These are phyloP conservation scores for Boloria selene DNA, from an alignment of 2,888 invertebrate species.

Conservation along the genomic window DNA sequence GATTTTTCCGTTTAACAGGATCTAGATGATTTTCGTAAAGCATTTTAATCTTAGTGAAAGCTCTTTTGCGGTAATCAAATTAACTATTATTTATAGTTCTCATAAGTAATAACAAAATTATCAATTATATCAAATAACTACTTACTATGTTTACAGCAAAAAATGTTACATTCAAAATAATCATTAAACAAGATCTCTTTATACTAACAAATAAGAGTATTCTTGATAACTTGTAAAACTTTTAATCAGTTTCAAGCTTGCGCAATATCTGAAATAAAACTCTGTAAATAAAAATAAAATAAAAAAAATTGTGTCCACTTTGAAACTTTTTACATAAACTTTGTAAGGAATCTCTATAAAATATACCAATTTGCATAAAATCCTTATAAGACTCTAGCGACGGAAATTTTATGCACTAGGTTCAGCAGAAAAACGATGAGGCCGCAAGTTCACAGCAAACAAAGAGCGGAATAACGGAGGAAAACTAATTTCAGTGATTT, in stretches of 20 bases:
- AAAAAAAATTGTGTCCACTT: conserved; percentile 24
- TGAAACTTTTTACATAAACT: conserved; percentile 28
- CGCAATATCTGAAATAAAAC: conserved; percentile 22
- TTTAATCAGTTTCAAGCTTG: conserved; percentile 19
- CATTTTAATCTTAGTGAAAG: no score
- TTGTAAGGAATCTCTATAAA: conserved; percentile 32
- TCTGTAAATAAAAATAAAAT: conserved; percentile 30
- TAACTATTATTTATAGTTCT: no score
- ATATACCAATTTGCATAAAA: conserved; percentile 32
- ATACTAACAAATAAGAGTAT: conserved; percentile 12
- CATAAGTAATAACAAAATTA: no score
- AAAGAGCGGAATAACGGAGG: conserved; percentile 38
- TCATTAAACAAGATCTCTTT: neutral
- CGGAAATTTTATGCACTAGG: conserved; percentile 22
- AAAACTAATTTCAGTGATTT: conserved; percentile 59
- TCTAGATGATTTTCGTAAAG: no score
- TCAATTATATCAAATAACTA: neutral
- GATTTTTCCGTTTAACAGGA: no score
- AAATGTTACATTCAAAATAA: neutral
- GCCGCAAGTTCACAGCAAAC: conserved; percentile 33
- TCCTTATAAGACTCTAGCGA: conserved; percentile 5
- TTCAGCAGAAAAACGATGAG: conserved; percentile 23
- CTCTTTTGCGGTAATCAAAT: no score
- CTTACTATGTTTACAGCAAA: neutral
- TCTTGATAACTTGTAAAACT: conserved; percentile 1